Evolutionary conservation across 53 echinoderm and acorn worm species (phyloP).

Genomic region (Henricia sp.): DNA sequence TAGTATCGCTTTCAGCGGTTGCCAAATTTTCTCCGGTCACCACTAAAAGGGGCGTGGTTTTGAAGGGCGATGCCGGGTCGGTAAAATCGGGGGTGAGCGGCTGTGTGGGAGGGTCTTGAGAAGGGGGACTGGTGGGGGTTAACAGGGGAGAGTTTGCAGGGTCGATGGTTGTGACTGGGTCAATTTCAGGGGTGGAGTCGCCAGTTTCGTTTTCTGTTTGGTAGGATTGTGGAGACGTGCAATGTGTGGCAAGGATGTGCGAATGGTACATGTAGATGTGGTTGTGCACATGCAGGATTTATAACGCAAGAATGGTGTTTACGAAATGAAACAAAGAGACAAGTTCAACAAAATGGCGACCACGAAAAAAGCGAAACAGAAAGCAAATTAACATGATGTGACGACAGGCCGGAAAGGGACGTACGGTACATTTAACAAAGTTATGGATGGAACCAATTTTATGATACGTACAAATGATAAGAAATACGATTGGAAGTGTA

Average conservation of each 20-base stretch:
- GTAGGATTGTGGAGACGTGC: too few species aligned
- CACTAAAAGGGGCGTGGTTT: conserved; percentile 14
- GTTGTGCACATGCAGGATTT: too few species aligned
- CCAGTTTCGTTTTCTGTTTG: conserved; percentile 38
- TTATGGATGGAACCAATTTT: background rate
- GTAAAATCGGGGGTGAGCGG: background rate
- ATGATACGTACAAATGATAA: background rate
- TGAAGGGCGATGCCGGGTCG: background rate
- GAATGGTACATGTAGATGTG: too few species aligned
- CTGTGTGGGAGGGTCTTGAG: background rate
- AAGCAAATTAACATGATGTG: background rate
- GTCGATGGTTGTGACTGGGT: background rate
- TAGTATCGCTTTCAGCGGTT: background rate
- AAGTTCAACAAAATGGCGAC: too few species aligned
- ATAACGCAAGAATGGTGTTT: too few species aligned
- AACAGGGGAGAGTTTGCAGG: background rate
- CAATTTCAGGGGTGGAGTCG: background rate
- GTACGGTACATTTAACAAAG: too few species aligned
- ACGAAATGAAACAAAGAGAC: too few species aligned
- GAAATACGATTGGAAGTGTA: background rate
- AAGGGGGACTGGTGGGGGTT: background rate
- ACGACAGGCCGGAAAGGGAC: too few species aligned
- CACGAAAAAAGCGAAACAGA: background rate
- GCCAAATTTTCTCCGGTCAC: conserved; percentile 27
- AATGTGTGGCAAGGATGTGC: too few species aligned